phyloP scores from a whole-genome alignment of 2,797 vertebrate genomes.

The Arremon brunneinucha region DNA sequence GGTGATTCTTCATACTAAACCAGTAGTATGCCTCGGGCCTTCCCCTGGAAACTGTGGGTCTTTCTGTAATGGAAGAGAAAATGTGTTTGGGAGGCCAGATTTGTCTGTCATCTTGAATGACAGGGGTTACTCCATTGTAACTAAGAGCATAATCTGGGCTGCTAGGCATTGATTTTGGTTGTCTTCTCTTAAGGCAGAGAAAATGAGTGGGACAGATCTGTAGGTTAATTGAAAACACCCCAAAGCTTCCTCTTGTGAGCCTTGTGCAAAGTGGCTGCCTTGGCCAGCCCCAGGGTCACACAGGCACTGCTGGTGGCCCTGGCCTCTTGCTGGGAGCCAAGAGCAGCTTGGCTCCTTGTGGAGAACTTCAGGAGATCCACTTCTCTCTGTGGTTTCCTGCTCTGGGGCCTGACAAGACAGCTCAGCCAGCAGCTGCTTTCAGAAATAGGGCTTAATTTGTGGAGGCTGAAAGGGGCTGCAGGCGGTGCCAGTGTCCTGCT shows the following conservation, averaged over 20 bases:
- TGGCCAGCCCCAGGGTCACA: neutral
- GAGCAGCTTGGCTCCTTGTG: neutral
- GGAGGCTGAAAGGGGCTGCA: neutral
- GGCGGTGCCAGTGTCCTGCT: neutral
- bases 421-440: neutral
- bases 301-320: neutral
- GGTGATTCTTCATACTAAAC: neutral
- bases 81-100: neutral
- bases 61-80: neutral
- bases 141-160: neutral
- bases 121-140: neutral
- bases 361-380: neutral
- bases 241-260: neutral
- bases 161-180: neutral
- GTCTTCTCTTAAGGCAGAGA: neutral
- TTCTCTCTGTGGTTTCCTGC: neutral
- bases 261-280: neutral
- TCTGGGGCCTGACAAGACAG: neutral
- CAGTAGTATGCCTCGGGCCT: fast-evolving
- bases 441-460: neutral
- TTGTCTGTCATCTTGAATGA: neutral
- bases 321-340: neutral
- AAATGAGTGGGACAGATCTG: neutral
- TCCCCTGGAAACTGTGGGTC: neutral
- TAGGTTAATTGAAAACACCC: neutral